Base-by-base conservation (phyloP, 2,797 vertebrate genomes). In the Enoplosus armatus region DNA sequence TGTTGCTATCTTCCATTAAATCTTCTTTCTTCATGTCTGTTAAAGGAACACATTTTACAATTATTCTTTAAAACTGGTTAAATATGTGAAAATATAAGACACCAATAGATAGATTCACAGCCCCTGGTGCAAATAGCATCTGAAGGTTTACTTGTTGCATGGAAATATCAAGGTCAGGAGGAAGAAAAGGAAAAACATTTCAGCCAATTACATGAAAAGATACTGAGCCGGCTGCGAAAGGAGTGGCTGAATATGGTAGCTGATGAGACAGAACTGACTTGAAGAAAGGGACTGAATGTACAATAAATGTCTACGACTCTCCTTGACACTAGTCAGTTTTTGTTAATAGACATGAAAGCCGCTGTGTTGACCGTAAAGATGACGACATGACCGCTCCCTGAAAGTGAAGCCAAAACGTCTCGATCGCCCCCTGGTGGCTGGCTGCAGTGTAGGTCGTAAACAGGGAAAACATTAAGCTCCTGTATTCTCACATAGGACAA, bases 81-180 rank as follows among this genome's bases (percentile, higher is more conserved):
- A 22, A 24, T 37, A 11, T 61, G 68, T 68, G 11, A 5, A 3
- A 31, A 31, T 41, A 20, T 14, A 15, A 14, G 2, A 43, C 37
- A 70, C 14, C 55, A 24, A 14, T 8, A 8, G 10, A 9, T 16
- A 29, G 39, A 26, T 5, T 7, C 4, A 22, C 6, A 26, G 27
- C 27, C 4, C n/a, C 41, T 4, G 16, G 27, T 35, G 37, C 53
- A 37, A 14, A 45, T 9, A 26, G 12, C 16, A 10, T 55, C 39
- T 47, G 39, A 50, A 16, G 20, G 27, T 11, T 64, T 35, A 54
- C 35, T 63, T 45, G 71, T 20, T 39, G 53, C 10, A 11, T 11
- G 11, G 14, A 47, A 56, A 69, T 56, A 56, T 55, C 61, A 74
- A 62, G 54, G 22, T 59, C 12, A 29, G 31, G 56, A 66, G 24